Conservation (phyloP, 2,797 vertebrate species). For the Helostoma temminkii region DNA sequence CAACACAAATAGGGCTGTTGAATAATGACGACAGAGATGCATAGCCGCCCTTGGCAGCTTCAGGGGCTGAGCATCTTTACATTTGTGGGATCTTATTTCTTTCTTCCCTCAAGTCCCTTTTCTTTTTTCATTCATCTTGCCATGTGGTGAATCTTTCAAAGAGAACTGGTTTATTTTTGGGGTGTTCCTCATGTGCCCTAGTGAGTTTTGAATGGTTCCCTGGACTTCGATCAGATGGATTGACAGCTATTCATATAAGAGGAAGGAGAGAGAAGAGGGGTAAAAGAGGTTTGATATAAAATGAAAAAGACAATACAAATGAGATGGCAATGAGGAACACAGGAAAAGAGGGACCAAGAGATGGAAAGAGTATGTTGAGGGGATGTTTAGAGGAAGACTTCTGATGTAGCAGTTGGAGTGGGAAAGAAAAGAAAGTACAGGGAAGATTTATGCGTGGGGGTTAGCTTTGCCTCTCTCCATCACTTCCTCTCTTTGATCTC, state of each 20-base stretch:
- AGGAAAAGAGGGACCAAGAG: slow-evolving; percentile 15
- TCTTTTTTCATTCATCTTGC: slow-evolving; percentile 58
- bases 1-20: slow-evolving; percentile 67
- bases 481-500: slow-evolving; percentile 73
- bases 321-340: slow-evolving; percentile 11
- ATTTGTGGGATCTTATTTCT: slow-evolving; percentile 45
- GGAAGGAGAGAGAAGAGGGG: neutral
- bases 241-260: slow-evolving; percentile 43
- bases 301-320: slow-evolving; percentile 7
- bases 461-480: slow-evolving; percentile 59
- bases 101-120: slow-evolving; percentile 23
- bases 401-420: slow-evolving; percentile 35
- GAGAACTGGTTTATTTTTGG: slow-evolving; percentile 31
- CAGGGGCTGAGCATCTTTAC: slow-evolving; percentile 35
- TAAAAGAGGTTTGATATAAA: slow-evolving; percentile 12
- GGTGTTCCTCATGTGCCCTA: slow-evolving; percentile 33
- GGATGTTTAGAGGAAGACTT: slow-evolving; percentile 50
- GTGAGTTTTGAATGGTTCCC: slow-evolving; percentile 45
- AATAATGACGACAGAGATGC: slow-evolving; percentile 64
- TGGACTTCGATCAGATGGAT: slow-evolving; percentile 34
- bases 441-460: slow-evolving; percentile 52
- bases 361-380: slow-evolving; percentile 4
- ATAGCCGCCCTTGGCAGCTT: slow-evolving; percentile 46
- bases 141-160: slow-evolving; percentile 53
- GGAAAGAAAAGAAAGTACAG: slow-evolving; percentile 46